Percentiles rank a stretch among this genome's conserved stretches.
Conservation (phyloP, 92 coral and sea anemone species). For the Phenganax stokvisi region DNA sequence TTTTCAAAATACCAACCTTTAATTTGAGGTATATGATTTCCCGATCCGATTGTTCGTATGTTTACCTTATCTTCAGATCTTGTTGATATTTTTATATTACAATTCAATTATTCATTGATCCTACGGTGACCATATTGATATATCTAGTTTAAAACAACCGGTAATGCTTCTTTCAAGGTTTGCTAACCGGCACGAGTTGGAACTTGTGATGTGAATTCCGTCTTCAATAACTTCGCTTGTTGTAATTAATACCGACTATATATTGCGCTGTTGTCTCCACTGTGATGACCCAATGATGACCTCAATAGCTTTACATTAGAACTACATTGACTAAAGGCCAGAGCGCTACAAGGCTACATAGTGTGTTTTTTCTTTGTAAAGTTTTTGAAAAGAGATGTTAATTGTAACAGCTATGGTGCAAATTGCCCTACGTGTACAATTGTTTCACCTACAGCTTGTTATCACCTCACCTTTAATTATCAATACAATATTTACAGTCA, state of each 20-base stretch:
- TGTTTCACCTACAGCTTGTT: too few species aligned
- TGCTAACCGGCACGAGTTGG: background rate
- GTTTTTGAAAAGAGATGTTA: too few species aligned
- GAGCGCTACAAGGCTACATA: too few species aligned
- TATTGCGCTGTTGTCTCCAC: conserved; percentile 5
- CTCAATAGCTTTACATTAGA: background rate
- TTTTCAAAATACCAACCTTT: conserved; percentile 6
- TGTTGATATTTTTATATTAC: background rate
- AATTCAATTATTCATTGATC: background rate
- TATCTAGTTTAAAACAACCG: background rate
- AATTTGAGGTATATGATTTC: background rate
- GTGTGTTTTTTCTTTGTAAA: too few species aligned
- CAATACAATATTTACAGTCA: too few species aligned
- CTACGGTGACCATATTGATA: background rate
- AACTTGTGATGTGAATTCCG: too few species aligned
- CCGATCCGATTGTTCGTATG: conserved; percentile 8
- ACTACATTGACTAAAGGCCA: background rate
- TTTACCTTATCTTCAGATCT: conserved; percentile 12
- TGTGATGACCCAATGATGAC: background rate
- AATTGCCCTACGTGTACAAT: too few species aligned
- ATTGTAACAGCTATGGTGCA: too few species aligned
- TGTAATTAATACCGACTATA: background rate
- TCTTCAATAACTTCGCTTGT: background rate
- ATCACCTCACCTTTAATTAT: too few species aligned
- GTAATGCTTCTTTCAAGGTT: background rate